Evolutionary conservation across 1,140 invertebrate species (phyloP).

Genomic region (Cydia strobilella): DNA sequence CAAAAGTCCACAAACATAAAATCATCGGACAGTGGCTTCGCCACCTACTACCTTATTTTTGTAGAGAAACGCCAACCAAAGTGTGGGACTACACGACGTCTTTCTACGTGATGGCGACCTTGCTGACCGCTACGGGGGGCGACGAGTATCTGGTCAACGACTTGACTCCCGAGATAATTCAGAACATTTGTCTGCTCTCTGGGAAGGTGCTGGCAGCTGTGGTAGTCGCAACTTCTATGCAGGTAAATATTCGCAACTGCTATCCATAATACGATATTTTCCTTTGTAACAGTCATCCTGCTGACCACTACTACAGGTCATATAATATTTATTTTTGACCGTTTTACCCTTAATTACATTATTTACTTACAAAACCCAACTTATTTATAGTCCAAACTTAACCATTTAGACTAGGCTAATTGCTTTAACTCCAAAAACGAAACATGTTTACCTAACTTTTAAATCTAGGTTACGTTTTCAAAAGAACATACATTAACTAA

Average conservation of each 20-base stretch:
- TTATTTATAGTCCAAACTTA: too few species aligned
- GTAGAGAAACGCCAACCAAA: constrained; percentile 54
- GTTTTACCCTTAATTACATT: too few species aligned
- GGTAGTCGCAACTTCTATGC: constrained; percentile 63
- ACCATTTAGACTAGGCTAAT: too few species aligned
- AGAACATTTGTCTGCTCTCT: constrained; percentile 55
- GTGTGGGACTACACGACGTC: constrained; percentile 68
- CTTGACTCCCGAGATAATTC: constrained; percentile 56
- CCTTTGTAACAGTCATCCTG: too few species aligned
- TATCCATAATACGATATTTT: too few species aligned
- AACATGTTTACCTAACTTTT: background rate
- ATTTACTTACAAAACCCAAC: too few species aligned
- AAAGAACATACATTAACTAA: constrained; percentile 61
- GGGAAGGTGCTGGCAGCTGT: constrained; percentile 65
- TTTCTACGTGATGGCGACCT: constrained; percentile 60
- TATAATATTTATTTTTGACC: too few species aligned
- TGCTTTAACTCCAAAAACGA: background rate
- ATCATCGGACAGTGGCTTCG: background rate
- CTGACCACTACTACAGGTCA: too few species aligned
- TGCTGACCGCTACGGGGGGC: constrained; percentile 61
- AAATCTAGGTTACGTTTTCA: constrained; percentile 49
- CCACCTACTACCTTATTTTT: constrained; percentile 10
- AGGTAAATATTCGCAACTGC: constrained; percentile 34
- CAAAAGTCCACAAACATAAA: too few species aligned
- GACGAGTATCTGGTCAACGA: constrained; percentile 64